Evolutionary conservation across 2,797 vertebrate genomes (phyloP).

Genomic region (Bovichtus variegatus): DNA sequence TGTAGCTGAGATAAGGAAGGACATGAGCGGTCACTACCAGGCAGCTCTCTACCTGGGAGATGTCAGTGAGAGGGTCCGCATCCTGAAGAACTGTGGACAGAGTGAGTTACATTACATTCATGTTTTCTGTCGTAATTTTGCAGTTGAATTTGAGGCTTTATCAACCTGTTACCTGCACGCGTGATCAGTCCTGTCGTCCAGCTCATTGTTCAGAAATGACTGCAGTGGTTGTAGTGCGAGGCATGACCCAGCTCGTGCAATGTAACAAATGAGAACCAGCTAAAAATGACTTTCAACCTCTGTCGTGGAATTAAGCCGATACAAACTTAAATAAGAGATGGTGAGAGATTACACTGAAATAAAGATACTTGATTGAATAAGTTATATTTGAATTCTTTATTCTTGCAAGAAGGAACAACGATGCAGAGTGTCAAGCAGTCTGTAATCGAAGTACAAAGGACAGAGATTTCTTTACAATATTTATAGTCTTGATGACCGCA

Average conservation of each 20-base stretch:
- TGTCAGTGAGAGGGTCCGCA: slow-evolving; percentile 94
- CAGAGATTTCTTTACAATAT: too few relatives aligned
- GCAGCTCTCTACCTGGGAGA: slow-evolving; percentile 96
- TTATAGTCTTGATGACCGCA: too few relatives aligned
- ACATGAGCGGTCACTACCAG: slow-evolving; percentile 99
- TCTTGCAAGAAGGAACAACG: too few relatives aligned
- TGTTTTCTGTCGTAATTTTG: background rate
- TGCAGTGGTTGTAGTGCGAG: too few relatives aligned
- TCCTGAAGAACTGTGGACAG: slow-evolving; percentile 97
- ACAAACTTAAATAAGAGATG: too few relatives aligned
- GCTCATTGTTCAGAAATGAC: background rate
- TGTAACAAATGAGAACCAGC: background rate
- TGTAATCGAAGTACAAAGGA: too few relatives aligned
- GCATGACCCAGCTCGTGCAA: background rate
- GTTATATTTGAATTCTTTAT: too few relatives aligned
- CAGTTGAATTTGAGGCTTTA: background rate
- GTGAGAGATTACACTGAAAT: too few relatives aligned
- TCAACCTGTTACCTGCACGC: background rate
- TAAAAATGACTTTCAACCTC: too few relatives aligned
- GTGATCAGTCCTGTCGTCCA: background rate
- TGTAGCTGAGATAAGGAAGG: slow-evolving; percentile 97
- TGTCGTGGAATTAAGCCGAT: too few relatives aligned
- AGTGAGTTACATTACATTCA: slow-evolving; percentile 90
- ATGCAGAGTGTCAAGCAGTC: too few relatives aligned
- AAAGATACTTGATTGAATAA: too few relatives aligned